phyloP scores from a whole-genome alignment of 2,888 invertebrate species.

The Drosophila trichaetosa region DNA sequence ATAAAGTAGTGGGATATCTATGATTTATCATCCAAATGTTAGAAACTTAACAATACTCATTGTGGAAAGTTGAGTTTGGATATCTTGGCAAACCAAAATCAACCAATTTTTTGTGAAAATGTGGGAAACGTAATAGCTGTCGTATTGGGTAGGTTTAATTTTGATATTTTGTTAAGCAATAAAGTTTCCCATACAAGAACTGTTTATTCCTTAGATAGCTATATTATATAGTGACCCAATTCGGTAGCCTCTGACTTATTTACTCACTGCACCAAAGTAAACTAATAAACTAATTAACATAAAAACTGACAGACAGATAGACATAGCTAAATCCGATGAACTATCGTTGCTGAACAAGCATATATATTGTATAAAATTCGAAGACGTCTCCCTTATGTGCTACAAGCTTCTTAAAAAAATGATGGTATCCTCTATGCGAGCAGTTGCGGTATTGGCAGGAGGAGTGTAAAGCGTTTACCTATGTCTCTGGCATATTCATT shows the following conservation, averaged over 20 bases:
- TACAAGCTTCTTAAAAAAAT: neutral
- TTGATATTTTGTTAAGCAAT: neutral
- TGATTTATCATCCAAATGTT: no score
- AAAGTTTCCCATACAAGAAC: neutral
- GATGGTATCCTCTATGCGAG: neutral
- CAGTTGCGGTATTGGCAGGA: conserved; percentile 13
- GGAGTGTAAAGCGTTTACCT: conserved; percentile 39
- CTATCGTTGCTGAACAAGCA: neutral
- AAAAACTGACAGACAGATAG: neutral
- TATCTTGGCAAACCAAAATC: no score
- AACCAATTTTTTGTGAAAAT: no score
- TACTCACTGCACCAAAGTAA: accelerated
- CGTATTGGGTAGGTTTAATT: no score
- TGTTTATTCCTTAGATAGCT: neutral
- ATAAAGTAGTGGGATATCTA: no score
- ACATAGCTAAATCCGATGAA: neutral
- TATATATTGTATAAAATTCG: neutral
- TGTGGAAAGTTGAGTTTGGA: no score
- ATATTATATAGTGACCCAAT: neutral
- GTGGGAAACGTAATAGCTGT: no score
- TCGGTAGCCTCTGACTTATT: neutral
- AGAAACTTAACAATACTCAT: no score
- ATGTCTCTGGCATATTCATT: conserved; percentile 51
- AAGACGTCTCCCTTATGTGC: neutral
- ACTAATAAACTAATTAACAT: neutral